A percentile compares a stretch with the other conserved stretches of the same genome.
Conservation (phyloP, 2,888 invertebrate genomes). For the Acronicta psi region DNA sequence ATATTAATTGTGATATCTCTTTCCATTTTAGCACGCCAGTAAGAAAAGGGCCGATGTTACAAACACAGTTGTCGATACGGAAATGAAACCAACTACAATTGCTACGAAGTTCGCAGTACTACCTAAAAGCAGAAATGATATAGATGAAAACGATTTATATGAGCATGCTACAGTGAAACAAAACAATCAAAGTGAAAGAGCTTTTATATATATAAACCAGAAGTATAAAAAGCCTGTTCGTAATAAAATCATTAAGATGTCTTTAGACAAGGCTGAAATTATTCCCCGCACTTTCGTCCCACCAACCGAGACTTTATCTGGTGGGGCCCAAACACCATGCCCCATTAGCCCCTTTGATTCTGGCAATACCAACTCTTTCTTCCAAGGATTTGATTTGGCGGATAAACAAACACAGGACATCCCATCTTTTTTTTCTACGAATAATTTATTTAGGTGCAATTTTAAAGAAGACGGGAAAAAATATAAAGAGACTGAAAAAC, state of each 20-base stretch:
- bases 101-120: conserved; percentile 9
- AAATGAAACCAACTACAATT: background rate
- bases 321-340: background rate
- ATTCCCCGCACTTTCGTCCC: background rate
- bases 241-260: conserved; percentile 19
- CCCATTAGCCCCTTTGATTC: background rate
- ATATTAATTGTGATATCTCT: background rate
- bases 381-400: conserved; percentile 23
- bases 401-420: conserved; percentile 16
- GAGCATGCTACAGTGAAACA: conserved; percentile 61
- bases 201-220: conserved; percentile 74
- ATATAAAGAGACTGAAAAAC: background rate
- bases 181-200: conserved; percentile 71
- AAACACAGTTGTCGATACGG: background rate
- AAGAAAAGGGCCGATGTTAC: background rate
- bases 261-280: background rate
- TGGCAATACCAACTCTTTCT: conserved; percentile 14
- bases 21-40: conserved; percentile 6
- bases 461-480: conserved; percentile 14
- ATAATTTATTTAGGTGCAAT: conserved; percentile 14
- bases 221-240: conserved; percentile 60
- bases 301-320: background rate
- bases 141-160: conserved; percentile 65
- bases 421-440: conserved; percentile 29
- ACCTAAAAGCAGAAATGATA: conserved; percentile 36